These are phyloP conservation scores for human (Homo sapiens) DNA, from an alignment of 2,113 vertebrate genomes.

Conservation along the genomic window DNA sequence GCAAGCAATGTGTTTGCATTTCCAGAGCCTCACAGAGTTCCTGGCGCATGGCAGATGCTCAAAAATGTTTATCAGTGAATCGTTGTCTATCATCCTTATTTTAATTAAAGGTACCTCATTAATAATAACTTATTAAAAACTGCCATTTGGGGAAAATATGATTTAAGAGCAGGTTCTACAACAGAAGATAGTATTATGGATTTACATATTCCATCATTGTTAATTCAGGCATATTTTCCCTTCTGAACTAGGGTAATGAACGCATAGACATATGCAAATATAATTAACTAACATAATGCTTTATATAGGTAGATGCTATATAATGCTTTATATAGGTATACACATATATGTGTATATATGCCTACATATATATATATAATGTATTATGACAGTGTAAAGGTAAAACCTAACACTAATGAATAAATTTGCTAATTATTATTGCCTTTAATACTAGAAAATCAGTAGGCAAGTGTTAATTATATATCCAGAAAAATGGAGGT, in stretches of 20 bases:
- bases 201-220: neutral
- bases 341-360: too few relatives aligned
- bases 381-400: neutral
- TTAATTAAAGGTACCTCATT: neutral
- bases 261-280: neutral
- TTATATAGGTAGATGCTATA: neutral
- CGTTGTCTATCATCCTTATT: neutral
- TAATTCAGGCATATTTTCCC: neutral
- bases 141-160: neutral
- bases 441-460: neutral
- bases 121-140: neutral
- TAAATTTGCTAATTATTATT: conserved; percentile 6
- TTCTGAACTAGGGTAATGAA: neutral
- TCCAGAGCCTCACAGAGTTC: neutral
- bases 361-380: neutral
- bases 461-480: neutral
- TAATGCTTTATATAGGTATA: neutral
- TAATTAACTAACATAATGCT: neutral
- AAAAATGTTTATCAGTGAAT: neutral
- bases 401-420: neutral
- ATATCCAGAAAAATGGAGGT: neutral
- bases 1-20: neutral
- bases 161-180: neutral
- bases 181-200: neutral
- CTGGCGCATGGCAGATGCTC: neutral